Conservation (phyloP, 2,797 vertebrate genomes). For the Podargus strigoides region DNA sequence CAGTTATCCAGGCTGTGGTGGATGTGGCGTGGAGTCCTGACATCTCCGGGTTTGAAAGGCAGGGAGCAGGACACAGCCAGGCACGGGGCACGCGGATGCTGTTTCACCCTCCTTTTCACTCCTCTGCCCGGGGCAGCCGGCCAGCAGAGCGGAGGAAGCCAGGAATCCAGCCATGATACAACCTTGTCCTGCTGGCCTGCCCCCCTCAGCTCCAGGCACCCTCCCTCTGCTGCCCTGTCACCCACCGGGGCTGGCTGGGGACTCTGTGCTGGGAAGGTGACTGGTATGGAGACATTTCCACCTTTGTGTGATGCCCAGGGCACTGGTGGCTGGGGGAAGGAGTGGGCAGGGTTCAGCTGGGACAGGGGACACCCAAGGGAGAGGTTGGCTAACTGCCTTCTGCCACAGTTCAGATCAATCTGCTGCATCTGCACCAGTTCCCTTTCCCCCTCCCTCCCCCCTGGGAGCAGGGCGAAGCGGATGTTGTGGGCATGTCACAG, state of each 20-base stretch:
- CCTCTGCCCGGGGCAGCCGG: background rate
- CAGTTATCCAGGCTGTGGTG: no score
- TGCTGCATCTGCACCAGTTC: background rate
- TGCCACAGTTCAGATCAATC: background rate
- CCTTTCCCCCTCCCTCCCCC: background rate
- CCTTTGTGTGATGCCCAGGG: background rate
- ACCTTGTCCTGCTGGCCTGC: fast-evolving
- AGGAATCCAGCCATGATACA: fast-evolving
- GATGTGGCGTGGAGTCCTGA: fast-evolving
- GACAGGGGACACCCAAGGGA: background rate
- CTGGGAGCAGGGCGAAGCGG: background rate
- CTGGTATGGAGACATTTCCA: background rate
- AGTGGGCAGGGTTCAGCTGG: background rate
- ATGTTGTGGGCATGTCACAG: background rate
- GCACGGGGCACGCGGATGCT: background rate
- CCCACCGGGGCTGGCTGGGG: no score
- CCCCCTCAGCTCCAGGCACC: fast-evolving
- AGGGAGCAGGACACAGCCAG: background rate
- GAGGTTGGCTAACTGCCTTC: background rate
- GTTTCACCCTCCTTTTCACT: background rate
- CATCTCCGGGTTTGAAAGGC: background rate
- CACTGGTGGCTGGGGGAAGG: background rate
- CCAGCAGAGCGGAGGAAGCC: background rate
- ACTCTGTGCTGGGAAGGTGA: background rate
- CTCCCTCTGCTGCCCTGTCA: background rate